Conservation (phyloP, 2,797 vertebrate species). For the Epinephelus awoara region DNA sequence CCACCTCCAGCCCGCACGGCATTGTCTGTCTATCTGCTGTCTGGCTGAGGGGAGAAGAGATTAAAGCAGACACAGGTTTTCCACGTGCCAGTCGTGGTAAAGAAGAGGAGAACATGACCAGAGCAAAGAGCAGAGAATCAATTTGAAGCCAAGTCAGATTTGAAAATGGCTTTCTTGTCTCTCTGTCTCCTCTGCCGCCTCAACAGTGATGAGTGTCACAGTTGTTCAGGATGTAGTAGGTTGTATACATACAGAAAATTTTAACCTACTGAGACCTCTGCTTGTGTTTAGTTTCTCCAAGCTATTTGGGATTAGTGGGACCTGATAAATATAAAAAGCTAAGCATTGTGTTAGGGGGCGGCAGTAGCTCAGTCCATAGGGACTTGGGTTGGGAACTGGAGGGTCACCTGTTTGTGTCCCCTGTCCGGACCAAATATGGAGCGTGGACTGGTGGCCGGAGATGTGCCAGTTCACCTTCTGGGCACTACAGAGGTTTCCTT, state of each 20-base stretch:
- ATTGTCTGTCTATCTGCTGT: conserved; percentile 1
- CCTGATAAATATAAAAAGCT: too few relatives aligned
- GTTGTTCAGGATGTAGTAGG: not conserved
- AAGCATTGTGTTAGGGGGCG: too few relatives aligned
- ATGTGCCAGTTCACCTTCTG: too few relatives aligned
- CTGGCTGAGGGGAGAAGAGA: conserved; percentile 23
- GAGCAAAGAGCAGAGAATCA: conserved; percentile 42
- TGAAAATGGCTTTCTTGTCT: not conserved
- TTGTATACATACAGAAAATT: conserved; percentile 5
- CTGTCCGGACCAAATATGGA: too few relatives aligned
- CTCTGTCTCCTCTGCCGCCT: conserved; percentile 1
- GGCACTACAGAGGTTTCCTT: too few relatives aligned
- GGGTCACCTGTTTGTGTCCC: too few relatives aligned
- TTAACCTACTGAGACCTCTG: not conserved
- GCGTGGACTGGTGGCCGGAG: too few relatives aligned
- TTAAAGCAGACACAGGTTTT: conserved; percentile 33
- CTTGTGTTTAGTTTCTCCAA: too few relatives aligned
- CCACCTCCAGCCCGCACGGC: conserved; percentile 12
- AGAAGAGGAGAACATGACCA: conserved; percentile 11
- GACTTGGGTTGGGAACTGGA: too few relatives aligned
- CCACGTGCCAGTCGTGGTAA: not conserved
- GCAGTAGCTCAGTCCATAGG: too few relatives aligned
- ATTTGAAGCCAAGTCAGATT: conserved; percentile 29
- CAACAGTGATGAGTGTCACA: not conserved
- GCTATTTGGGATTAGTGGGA: too few relatives aligned